Evolutionary conservation across 1,140 invertebrate species (phyloP).

Genomic region (Rhopalosiphum padi): DNA sequence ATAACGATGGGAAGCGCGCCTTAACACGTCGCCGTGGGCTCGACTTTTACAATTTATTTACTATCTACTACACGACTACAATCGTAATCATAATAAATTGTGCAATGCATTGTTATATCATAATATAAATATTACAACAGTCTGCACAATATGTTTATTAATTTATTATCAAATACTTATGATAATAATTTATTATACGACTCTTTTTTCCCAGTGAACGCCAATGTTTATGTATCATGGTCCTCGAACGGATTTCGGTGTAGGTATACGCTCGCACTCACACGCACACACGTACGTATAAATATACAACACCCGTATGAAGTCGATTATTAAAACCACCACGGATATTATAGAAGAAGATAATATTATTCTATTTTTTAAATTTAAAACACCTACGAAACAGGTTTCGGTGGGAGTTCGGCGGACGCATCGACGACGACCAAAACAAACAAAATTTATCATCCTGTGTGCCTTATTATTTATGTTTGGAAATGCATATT

Average conservation of each 20-base stretch:
- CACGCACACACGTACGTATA: not conserved
- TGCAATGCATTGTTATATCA: not conserved
- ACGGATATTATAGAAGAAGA: not conserved
- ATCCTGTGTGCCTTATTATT: not conserved
- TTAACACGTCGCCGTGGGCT: not conserved
- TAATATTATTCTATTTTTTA: slow-evolving; percentile 21
- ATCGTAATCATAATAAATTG: not conserved
- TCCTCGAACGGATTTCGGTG: not conserved
- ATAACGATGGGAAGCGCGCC: not conserved
- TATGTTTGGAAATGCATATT: not conserved
- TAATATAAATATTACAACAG: not conserved
- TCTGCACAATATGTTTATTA: not conserved
- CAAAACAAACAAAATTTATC: not conserved
- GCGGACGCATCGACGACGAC: not conserved
- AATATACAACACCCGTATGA: not conserved
- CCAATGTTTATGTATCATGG: not conserved
- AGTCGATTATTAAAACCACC: not conserved
- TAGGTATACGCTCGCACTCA: not conserved
- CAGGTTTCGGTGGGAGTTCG: slow-evolving; percentile 26
- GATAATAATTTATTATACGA: not conserved
- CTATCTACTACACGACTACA: not conserved
- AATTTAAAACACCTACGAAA: slow-evolving; percentile 24
- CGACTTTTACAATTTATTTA: not conserved
- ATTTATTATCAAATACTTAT: not conserved
- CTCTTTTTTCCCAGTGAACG: not conserved